These are phyloP conservation scores for Anthonomus grandis DNA, from an alignment of 1,140 invertebrate genomes.

Conservation along the genomic window DNA sequence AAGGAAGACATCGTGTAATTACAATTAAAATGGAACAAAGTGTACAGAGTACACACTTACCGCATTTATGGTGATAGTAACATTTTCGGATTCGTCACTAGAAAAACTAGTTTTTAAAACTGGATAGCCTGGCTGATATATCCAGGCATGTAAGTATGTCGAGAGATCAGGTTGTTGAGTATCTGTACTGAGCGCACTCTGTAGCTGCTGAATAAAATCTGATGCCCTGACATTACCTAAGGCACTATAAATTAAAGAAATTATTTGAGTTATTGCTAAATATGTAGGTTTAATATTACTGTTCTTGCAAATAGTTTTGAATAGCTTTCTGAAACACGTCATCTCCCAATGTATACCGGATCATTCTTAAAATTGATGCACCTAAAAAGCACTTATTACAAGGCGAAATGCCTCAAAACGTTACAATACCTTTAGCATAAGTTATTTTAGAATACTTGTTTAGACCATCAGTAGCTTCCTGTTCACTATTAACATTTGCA, in stretches of 20 bases:
- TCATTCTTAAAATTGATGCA: too few relatives aligned
- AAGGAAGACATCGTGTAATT: too few relatives aligned
- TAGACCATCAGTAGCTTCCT: too few relatives aligned
- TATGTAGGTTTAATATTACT: slow-evolving; percentile 53
- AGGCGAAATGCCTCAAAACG: too few relatives aligned
- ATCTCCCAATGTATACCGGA: too few relatives aligned
- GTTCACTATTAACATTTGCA: slow-evolving; percentile 33
- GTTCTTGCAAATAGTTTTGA: slow-evolving; percentile 51
- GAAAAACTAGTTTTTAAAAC: slow-evolving; percentile 4
- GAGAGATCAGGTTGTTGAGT: too few relatives aligned
- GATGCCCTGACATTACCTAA: background rate
- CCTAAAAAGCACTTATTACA: too few relatives aligned
- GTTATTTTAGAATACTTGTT: slow-evolving; percentile 56
- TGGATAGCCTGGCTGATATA: slow-evolving; percentile 16
- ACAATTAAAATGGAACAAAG: too few relatives aligned
- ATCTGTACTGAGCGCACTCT: too few relatives aligned
- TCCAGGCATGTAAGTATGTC: slow-evolving; percentile 23
- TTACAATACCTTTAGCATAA: slow-evolving; percentile 53
- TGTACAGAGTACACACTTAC: too few relatives aligned
- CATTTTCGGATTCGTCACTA: background rate
- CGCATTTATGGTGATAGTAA: background rate
- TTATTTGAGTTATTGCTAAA: background rate
- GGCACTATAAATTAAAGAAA: slow-evolving; percentile 1
- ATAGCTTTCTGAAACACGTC: slow-evolving; percentile 64
- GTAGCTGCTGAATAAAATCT: too few relatives aligned